These are phyloP conservation scores for Ophraella communa DNA, from an alignment of 2,888 invertebrate genomes.

Conservation along the genomic window DNA sequence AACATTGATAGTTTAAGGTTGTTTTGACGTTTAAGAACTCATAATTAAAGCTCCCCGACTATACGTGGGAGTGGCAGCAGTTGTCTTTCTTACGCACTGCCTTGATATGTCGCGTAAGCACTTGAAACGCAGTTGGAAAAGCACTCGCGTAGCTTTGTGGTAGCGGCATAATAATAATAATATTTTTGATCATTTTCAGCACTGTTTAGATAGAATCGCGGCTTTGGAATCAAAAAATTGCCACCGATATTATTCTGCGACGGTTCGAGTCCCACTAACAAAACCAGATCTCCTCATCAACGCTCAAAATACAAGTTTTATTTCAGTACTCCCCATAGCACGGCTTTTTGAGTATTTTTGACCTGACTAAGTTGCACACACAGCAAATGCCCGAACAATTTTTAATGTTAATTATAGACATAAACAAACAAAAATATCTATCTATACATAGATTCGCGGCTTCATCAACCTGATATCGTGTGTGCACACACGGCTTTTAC, in stretches of 20 bases:
- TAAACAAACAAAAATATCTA: slow-evolving; percentile 63
- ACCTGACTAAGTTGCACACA: slow-evolving; percentile 62
- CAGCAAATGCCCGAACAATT: slow-evolving; percentile 60
- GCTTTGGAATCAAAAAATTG: slow-evolving; percentile 24
- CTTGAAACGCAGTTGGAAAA: slow-evolving; percentile 28
- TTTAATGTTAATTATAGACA: slow-evolving; percentile 64
- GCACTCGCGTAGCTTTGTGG: slow-evolving; percentile 28
- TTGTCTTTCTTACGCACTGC: slow-evolving; percentile 27
- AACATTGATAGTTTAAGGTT: not conserved
- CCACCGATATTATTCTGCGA: slow-evolving; percentile 29
- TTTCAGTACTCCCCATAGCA: slow-evolving; percentile 62
- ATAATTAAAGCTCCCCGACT: slow-evolving; percentile 17
- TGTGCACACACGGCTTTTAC: slow-evolving; percentile 18
- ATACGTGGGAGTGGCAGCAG: slow-evolving; percentile 37
- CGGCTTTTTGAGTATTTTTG: slow-evolving; percentile 64
- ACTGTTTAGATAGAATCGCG: slow-evolving; percentile 8
- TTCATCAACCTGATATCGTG: slow-evolving; percentile 22
- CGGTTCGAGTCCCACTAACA: slow-evolving; percentile 42
- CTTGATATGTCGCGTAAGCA: slow-evolving; percentile 35
- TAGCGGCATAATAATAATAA: slow-evolving; percentile 12
- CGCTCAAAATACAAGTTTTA: slow-evolving; percentile 63
- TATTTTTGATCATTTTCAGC: slow-evolving; percentile 28
- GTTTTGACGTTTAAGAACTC: not conserved
- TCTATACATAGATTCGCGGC: slow-evolving; percentile 61
- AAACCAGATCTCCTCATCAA: slow-evolving; percentile 52